Conservation (phyloP, 2,888 invertebrate genomes). For the Phalera bucephala region DNA sequence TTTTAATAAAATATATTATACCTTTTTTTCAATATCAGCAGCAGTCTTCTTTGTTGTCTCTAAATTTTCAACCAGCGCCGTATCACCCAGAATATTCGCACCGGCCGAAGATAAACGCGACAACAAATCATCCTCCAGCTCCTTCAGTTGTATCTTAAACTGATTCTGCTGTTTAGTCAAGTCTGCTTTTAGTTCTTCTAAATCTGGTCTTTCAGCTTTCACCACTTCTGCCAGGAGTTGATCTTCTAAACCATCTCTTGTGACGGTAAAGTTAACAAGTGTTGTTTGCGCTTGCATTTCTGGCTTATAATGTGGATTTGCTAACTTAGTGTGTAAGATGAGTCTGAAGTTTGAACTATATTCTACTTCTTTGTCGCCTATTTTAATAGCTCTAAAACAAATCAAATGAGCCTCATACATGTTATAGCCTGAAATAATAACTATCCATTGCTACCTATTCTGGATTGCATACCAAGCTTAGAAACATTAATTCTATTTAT, state of each 20-base stretch:
- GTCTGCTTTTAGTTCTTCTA: slow-evolving; percentile 97
- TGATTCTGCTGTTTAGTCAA: slow-evolving; percentile 98
- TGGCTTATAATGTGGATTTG: slow-evolving; percentile 98
- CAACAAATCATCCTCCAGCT: slow-evolving; percentile 95
- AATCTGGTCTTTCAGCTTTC: slow-evolving; percentile 97
- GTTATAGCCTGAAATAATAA: background rate
- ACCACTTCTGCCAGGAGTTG: slow-evolving; percentile 98
- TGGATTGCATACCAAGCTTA: too few relatives aligned
- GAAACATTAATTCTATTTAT: too few relatives aligned
- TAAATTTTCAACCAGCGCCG: slow-evolving; percentile 96
- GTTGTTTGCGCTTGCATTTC: slow-evolving; percentile 99
- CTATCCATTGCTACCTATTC: too few relatives aligned
- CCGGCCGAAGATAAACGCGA: slow-evolving; percentile 95
- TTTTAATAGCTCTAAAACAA: slow-evolving; percentile 92
- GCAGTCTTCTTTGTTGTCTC: slow-evolving; percentile 98
- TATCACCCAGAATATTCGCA: slow-evolving; percentile 96
- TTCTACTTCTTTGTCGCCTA: slow-evolving; percentile 98
- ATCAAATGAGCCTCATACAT: background rate
- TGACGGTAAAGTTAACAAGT: slow-evolving; percentile 98
- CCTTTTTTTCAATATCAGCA: slow-evolving; percentile 96
- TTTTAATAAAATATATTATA: too few relatives aligned
- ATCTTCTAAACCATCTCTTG: slow-evolving; percentile 97
- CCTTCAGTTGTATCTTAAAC: slow-evolving; percentile 97
- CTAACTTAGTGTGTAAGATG: slow-evolving; percentile 96
- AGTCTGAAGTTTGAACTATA: slow-evolving; percentile 94